phyloP scores from a whole-genome alignment of 2,113 vertebrate genomes.

The Mus spicilegus region DNA sequence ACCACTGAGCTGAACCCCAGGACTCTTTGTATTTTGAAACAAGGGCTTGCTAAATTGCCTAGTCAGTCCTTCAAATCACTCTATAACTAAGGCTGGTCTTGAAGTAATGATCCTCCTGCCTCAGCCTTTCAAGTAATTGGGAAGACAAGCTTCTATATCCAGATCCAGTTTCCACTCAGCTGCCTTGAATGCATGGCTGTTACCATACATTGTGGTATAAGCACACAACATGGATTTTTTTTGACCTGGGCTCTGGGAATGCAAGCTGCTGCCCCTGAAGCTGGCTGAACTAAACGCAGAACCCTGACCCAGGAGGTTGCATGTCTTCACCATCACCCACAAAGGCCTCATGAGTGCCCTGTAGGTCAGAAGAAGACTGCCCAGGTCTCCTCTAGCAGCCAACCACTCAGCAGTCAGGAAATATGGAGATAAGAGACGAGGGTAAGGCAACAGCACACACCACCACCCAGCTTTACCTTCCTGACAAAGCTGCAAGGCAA shows the following conservation, averaged over 20 bases:
- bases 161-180: not conserved
- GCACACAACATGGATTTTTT: not conserved
- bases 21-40: not conserved
- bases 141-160: not conserved
- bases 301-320: too few species aligned
- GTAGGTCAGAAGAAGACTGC: not conserved
- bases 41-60: not conserved
- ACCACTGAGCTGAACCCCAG: not conserved
- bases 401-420: not conserved
- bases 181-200: not conserved
- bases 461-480: not conserved
- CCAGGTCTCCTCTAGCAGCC: not conserved
- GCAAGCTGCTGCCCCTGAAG: not conserved
- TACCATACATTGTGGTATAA: not conserved
- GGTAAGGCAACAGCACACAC: not conserved
- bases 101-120: not conserved
- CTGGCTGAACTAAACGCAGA: not conserved
- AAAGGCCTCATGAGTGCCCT: not conserved
- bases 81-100: not conserved
- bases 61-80: not conserved
- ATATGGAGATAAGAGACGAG: accelerated
- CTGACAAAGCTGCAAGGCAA: not conserved
- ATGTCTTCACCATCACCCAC: not conserved
- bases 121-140: not conserved
- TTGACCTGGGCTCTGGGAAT: not conserved